Evolutionary conservation across 1,140 invertebrate species (phyloP).

Genomic region (Drosophila insularis): DNA sequence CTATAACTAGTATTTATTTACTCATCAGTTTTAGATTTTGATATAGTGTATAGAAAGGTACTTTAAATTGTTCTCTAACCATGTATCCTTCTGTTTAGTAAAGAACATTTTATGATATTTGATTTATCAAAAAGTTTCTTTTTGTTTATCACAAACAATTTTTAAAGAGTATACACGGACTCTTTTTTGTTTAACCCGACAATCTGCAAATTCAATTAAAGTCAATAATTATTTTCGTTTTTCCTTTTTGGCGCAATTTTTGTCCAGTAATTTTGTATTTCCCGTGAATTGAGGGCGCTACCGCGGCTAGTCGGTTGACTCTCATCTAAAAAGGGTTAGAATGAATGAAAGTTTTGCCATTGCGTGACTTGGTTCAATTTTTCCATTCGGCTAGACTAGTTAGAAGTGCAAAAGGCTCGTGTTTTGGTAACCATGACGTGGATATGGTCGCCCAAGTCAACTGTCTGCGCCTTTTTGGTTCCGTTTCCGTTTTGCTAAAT

Average conservation of each 20-base stretch:
- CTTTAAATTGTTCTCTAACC: no score
- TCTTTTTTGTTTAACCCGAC: neutral
- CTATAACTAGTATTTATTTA: no score
- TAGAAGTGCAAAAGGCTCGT: conserved; percentile 34
- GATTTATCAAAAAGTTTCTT: no score
- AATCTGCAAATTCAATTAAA: conserved; percentile 65
- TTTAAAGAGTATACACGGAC: neutral
- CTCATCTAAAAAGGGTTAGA: conserved; percentile 51
- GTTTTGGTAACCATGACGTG: conserved; percentile 31
- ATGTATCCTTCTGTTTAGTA: no score
- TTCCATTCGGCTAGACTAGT: conserved; percentile 39
- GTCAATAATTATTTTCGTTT: conserved; percentile 51
- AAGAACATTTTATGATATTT: no score
- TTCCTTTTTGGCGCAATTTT: conserved; percentile 54
- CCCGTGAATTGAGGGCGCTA: conserved; percentile 57
- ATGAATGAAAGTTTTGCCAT: conserved; percentile 48
- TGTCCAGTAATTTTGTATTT: conserved; percentile 65
- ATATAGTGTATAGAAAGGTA: no score
- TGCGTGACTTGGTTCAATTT: conserved; percentile 74
- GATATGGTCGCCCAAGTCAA: conserved; percentile 36
- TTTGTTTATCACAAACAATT: no score
- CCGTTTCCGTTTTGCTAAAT: conserved; percentile 58
- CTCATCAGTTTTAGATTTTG: no score
- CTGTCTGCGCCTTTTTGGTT: conserved; percentile 66
- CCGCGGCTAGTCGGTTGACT: conserved; percentile 8